Evolutionary conservation across 2,113 vertebrate species (phyloP).

Genomic region (Vulpes vulpes): DNA sequence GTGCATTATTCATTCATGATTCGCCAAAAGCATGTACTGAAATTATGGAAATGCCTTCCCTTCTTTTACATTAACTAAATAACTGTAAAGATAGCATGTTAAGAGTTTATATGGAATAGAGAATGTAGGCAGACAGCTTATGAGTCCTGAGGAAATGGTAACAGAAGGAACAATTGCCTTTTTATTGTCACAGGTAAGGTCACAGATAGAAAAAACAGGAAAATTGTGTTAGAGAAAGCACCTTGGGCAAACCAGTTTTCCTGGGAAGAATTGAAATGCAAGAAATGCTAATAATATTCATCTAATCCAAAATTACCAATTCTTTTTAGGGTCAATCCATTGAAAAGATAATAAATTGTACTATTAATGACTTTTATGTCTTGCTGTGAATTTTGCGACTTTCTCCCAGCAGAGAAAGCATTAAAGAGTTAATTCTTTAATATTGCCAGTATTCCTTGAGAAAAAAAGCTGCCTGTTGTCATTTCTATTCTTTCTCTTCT

Average conservation of each 20-base stretch:
- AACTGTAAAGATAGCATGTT: background rate
- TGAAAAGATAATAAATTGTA: conserved; percentile 13
- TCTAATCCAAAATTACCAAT: background rate
- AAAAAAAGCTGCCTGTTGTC: background rate
- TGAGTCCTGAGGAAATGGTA: conserved; percentile 26
- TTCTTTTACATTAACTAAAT: background rate
- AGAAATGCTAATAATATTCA: background rate
- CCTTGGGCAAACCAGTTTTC: conserved; percentile 5
- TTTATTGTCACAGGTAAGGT: background rate
- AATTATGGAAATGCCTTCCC: background rate
- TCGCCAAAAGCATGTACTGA: background rate
- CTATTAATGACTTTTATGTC: background rate
- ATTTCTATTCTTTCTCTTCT: background rate
- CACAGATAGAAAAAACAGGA: background rate
- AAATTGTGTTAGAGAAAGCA: background rate
- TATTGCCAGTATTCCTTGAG: background rate
- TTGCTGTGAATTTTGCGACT: background rate
- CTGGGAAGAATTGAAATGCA: conserved; percentile 9
- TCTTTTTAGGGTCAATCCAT: background rate
- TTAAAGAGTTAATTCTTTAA: conserved; percentile 20
- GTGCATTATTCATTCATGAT: background rate
- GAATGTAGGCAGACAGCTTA: background rate
- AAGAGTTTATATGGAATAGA: background rate
- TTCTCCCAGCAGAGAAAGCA: background rate
- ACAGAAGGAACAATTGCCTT: conserved; percentile 3